Evolutionary conservation across 2,113 vertebrate genomes (phyloP).

Genomic region (Cebidichthys violaceus): DNA sequence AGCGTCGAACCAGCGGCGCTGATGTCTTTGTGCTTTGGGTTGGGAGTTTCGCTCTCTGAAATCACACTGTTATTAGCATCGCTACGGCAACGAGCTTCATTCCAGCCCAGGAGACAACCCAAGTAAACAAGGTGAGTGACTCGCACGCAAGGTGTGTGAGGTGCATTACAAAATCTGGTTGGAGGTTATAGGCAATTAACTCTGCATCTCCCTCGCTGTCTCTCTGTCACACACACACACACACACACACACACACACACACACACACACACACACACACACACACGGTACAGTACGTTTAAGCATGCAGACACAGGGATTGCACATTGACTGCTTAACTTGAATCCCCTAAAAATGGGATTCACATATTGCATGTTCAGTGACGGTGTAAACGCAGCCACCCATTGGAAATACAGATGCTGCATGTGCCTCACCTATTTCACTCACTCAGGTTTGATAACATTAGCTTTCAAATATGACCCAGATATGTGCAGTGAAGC

Average conservation of each 20-base stretch:
- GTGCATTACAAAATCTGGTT: constrained; percentile 21
- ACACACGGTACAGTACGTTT: neutral
- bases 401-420: neutral
- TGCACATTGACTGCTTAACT: neutral
- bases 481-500: neutral
- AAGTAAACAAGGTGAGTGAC: constrained; percentile 39
- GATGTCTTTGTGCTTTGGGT: neutral
- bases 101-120: neutral
- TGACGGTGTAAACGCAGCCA: neutral
- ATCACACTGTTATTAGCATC: neutral
- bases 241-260: neutral
- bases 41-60: neutral
- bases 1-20: neutral
- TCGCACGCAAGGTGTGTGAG: constrained; percentile 22
- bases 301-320: neutral
- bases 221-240: neutral
- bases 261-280: neutral
- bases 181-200: constrained; percentile 9
- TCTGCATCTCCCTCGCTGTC: neutral
- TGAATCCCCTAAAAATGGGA: neutral
- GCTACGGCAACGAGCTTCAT: constrained; percentile 1
- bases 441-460: neutral
- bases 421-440: neutral
- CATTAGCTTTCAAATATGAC: constrained; percentile 6
- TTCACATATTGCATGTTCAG: neutral